Evolutionary conservation across 2,888 invertebrate genomes (phyloP), one percentile per base, ranked within the genome.

Genomic region (Acleris literana): DNA sequence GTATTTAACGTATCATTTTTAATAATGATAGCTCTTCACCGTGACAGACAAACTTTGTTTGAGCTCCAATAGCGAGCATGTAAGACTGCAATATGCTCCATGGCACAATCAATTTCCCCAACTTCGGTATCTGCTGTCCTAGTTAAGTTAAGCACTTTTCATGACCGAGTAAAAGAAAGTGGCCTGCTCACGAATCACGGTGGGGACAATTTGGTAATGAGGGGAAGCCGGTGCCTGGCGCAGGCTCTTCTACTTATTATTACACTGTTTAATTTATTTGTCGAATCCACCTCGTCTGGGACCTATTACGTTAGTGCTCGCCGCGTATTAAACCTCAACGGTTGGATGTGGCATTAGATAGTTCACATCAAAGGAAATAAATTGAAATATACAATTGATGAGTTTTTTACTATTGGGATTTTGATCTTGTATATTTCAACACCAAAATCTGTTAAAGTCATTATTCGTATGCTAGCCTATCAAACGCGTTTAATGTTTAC

Each of bases 201-300:
- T 72, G 81, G 84, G 82, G 88, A 86, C 87, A 87, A 86, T 86
- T 86, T 83, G 77, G 87, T 85, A 88, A 86, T 86, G 85, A 88
- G 87, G 85, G 84, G 73, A 77, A 77, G 78, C 76, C 86, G 75
- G 84, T 85, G 79, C 84, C 85, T 83, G 84, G 88, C 82, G 87
- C 86, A 81, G 55, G 81, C 73, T 74, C 72, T 74, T 77, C 75
- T 69, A 77, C 84, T 82, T 81, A 84, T 87, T 87, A 87, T 81
- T 86, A 86, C 85, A 76, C 81, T 80, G 82, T 85, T 86, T 87
- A 88, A 88, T 88, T 88, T 88, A 88, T 87, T 86, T 85, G 84
- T 77, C 81, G 82, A 82, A 82, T 83, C 75, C 73, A 77, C 80
- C 76, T 81, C 79, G 83, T 79, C 83, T 83, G 82, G 73, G 76